Evolutionary conservation across 1,140 invertebrate genomes (phyloP).

Genomic region (Pogonus chalceus): DNA sequence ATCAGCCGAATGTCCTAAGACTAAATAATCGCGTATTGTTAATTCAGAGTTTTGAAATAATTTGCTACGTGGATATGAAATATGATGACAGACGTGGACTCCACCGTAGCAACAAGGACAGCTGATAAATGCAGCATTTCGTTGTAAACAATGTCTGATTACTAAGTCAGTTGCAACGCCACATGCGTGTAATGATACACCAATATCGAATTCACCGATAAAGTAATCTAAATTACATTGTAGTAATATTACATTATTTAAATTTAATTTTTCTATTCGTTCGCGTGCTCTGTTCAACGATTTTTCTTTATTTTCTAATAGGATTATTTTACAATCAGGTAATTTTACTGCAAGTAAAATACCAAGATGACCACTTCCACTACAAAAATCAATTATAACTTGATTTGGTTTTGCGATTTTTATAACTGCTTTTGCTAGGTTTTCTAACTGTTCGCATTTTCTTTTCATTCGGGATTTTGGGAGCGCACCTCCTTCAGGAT

Average conservation of each 20-base stretch:
- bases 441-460: slow-evolving; percentile 85
- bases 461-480: slow-evolving; percentile 60
- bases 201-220: slow-evolving; percentile 67
- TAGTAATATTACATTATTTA: slow-evolving; percentile 70
- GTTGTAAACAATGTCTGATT: slow-evolving; percentile 67
- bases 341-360: slow-evolving; percentile 73
- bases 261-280: slow-evolving; percentile 53
- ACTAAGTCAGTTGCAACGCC: slow-evolving; percentile 91
- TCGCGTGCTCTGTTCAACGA: slow-evolving; percentile 66
- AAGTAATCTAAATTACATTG: slow-evolving; percentile 85
- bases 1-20: slow-evolving; percentile 79
- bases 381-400: slow-evolving; percentile 87
- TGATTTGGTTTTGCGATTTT: slow-evolving; percentile 49
- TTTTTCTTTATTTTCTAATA: slow-evolving; percentile 89
- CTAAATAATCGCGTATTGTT: slow-evolving; percentile 58
- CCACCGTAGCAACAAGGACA: slow-evolving; percentile 94
- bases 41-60: slow-evolving; percentile 40
- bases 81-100: slow-evolving; percentile 59
- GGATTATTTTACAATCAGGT: slow-evolving; percentile 62
- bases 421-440: slow-evolving; percentile 68
- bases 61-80: slow-evolving; percentile 62
- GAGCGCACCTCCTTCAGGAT: slow-evolving; percentile 67
- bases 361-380: slow-evolving; percentile 85
- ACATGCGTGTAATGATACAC: slow-evolving; percentile 84
- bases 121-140: slow-evolving; percentile 72